phyloP scores from a whole-genome alignment of 2,888 invertebrate genomes.

The Strigamia transsilvanica region DNA sequence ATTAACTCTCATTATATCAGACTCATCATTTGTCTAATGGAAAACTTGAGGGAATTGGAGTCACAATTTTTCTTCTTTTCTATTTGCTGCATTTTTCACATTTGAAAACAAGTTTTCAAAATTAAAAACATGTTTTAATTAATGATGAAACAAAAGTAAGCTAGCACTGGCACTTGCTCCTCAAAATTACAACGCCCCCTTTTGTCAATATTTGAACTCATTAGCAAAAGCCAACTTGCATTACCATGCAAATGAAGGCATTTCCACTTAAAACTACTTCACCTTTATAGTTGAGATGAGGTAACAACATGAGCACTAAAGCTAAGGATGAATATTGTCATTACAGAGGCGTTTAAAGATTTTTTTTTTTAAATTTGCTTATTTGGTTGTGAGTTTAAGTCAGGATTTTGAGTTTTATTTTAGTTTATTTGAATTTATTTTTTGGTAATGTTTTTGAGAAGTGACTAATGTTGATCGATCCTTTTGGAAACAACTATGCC shows the following conservation, averaged over 20 bases:
- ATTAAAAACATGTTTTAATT: conserved; percentile 21
- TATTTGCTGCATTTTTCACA: background rate
- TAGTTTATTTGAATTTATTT: too few relatives aligned
- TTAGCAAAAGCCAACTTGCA: conserved; percentile 45
- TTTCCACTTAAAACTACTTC: conserved; percentile 26
- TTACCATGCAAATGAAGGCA: conserved; percentile 49
- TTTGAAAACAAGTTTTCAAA: conserved; percentile 28
- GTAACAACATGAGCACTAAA: background rate
- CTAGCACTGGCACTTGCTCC: background rate
- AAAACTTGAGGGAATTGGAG: conserved; percentile 27
- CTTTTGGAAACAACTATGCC: too few relatives aligned
- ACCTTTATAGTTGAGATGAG: conserved; percentile 13
- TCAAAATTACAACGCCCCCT: conserved; percentile 27
- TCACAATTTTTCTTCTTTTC: background rate
- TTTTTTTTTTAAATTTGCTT: background rate
- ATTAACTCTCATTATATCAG: conserved; percentile 25
- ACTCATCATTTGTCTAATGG: conserved; percentile 41
- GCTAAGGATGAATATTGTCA: background rate
- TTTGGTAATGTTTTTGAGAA: too few relatives aligned
- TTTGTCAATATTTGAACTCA: conserved; percentile 49
- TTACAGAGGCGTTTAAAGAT: background rate
- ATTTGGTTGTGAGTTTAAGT: too few relatives aligned
- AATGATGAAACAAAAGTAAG: conserved; percentile 34
- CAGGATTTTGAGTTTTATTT: too few relatives aligned
- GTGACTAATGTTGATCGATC: too few relatives aligned